Evolutionary conservation across 2,888 invertebrate genomes (phyloP).

Genomic region (Carpatolechia fugitivella): DNA sequence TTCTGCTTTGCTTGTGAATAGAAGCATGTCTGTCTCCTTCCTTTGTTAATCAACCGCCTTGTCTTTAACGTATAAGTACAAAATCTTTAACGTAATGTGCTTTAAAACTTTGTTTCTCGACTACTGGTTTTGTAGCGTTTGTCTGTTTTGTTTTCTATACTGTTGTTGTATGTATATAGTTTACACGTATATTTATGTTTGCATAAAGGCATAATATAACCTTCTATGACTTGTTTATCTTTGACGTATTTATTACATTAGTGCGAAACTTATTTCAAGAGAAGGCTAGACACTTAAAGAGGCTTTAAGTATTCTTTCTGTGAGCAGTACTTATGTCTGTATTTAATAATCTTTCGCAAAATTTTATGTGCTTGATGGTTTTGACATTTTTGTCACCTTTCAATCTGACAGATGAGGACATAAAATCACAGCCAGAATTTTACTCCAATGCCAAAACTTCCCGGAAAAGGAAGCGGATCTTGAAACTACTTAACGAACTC

Average conservation of each 20-base stretch:
- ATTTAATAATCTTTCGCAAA: no score
- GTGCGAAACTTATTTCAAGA: no score
- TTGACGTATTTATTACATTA: no score
- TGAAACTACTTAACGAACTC: background rate
- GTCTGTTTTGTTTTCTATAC: constrained; percentile 1
- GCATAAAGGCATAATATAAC: no score
- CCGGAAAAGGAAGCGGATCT: constrained; percentile 1
- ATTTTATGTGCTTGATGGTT: background rate
- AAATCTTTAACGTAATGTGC: background rate
- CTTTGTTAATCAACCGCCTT: background rate
- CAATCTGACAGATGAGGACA: background rate
- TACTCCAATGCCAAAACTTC: background rate
- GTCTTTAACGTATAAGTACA: background rate
- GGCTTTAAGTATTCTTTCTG: no score
- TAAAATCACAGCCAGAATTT: background rate
- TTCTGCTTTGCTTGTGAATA: constrained; percentile 6
- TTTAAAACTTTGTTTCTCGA: constrained; percentile 13
- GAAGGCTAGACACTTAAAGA: no score
- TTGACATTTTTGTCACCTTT: background rate
- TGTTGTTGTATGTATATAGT: no score
- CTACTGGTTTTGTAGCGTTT: constrained; percentile 26
- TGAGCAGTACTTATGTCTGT: no score
- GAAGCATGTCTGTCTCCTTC: constrained; percentile 1
- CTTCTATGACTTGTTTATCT: no score
- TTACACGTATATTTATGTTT: background rate